phyloP scores from a whole-genome alignment of 2,113 vertebrate genomes.

The Aplodontia rufa region DNA sequence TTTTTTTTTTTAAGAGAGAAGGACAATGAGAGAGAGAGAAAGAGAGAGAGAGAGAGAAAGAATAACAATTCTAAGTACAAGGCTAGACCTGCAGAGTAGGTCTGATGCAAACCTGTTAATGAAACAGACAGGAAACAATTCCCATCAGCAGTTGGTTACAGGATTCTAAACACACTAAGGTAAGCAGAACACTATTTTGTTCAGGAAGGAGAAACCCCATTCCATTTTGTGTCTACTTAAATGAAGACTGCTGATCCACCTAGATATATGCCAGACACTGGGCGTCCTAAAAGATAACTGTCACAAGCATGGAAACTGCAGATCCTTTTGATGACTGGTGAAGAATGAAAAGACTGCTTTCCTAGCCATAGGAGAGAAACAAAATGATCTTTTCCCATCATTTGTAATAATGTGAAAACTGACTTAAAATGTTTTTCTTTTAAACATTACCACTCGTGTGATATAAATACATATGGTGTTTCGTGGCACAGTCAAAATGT shows the following conservation, averaged over 20 bases:
- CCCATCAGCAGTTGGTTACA: neutral
- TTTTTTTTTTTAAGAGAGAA: no score
- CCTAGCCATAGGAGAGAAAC: constrained; percentile 9
- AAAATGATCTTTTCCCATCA: constrained; percentile 56
- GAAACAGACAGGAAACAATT: neutral
- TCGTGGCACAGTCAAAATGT: constrained; percentile 27
- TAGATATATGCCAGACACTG: neutral
- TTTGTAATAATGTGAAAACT: constrained; percentile 68
- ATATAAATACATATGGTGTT: constrained; percentile 75
- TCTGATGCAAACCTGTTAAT: neutral
- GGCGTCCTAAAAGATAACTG: neutral
- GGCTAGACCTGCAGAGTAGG: neutral
- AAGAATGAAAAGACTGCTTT: constrained; percentile 24
- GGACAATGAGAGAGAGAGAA: no score
- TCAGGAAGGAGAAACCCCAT: neutral
- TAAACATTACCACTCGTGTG: constrained; percentile 59
- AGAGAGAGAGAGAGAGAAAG: neutral
- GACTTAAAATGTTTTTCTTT: constrained; percentile 63
- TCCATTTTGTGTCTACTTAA: neutral
- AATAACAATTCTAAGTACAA: neutral
- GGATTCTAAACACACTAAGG: neutral
- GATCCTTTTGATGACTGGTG: neutral
- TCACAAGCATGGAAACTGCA: neutral
- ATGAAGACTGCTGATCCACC: neutral
- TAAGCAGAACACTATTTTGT: neutral